Evolutionary conservation across 35 echinoderm and acorn worm genomes (phyloP).

Genomic region (Lytechinus pictus): DNA sequence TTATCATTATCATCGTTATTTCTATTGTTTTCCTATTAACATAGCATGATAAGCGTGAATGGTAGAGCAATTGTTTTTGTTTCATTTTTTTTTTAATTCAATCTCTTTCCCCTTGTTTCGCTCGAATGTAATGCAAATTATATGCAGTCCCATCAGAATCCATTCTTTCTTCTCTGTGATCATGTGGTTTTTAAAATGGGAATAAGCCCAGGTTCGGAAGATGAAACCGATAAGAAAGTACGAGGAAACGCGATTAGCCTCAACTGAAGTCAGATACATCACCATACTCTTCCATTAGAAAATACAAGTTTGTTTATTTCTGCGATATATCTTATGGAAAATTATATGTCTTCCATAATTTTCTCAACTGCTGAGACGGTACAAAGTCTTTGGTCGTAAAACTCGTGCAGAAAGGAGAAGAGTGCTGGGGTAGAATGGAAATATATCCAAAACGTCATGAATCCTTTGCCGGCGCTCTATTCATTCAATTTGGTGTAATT

Average conservation of each 20-base stretch:
- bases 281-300: neutral
- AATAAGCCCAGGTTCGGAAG: neutral
- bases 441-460: slow-evolving; percentile 12
- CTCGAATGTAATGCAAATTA: neutral
- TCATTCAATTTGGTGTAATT: slow-evolving; percentile 14
- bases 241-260: neutral
- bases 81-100: too few relatives aligned
- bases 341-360: neutral
- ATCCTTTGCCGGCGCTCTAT: neutral
- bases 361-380: neutral
- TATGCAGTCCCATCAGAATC: neutral
- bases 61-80: too few relatives aligned
- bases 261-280: neutral
- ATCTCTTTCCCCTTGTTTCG: too few relatives aligned
- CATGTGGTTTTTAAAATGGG: neutral
- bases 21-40: too few relatives aligned
- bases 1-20: too few relatives aligned
- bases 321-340: neutral
- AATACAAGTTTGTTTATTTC: neutral
- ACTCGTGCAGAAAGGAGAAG: neutral
- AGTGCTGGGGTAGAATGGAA: neutral
- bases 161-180: neutral
- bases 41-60: too few relatives aligned
- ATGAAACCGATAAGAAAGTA: neutral
- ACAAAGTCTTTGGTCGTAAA: neutral